Evolutionary conservation across 2,888 invertebrate genomes (phyloP).

Genomic region (Leptinotarsa peninsularis): DNA sequence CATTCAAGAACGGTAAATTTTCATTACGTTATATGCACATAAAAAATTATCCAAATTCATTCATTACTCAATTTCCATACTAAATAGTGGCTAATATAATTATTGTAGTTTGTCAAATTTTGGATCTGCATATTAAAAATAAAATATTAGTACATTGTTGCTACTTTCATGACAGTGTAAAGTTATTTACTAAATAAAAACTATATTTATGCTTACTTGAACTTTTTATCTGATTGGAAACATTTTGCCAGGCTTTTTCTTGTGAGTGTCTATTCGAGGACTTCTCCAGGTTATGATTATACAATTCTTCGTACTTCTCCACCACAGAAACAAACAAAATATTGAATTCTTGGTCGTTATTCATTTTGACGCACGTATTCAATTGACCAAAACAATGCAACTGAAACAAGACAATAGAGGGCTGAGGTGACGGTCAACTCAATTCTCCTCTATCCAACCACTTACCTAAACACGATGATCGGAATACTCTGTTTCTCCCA

Average conservation of each 20-base stretch:
- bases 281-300: constrained; percentile 34
- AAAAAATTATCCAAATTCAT: background rate
- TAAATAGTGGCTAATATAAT: constrained; percentile 25
- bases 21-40: constrained; percentile 22
- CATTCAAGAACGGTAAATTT: constrained; percentile 18
- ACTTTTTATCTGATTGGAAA: constrained; percentile 33
- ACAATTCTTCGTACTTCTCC: constrained; percentile 25
- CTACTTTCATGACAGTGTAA: background rate
- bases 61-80: constrained; percentile 25
- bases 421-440: no score
- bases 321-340: constrained; percentile 22
- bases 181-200: constrained; percentile 22
- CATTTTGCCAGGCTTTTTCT: constrained; percentile 34
- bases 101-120: constrained; percentile 21
- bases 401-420: constrained; percentile 32
- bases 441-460: no score
- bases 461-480: no score
- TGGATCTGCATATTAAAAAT: constrained; percentile 17
- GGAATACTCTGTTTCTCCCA: no score
- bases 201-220: constrained; percentile 31
- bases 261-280: constrained; percentile 31
- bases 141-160: constrained; percentile 22
- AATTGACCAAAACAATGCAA: constrained; percentile 33
- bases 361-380: constrained; percentile 22
- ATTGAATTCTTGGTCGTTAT: constrained; percentile 26